These are phyloP conservation scores for Callaeas wilsoni DNA, from an alignment of 2,113 vertebrate species.

Conservation along the genomic window DNA sequence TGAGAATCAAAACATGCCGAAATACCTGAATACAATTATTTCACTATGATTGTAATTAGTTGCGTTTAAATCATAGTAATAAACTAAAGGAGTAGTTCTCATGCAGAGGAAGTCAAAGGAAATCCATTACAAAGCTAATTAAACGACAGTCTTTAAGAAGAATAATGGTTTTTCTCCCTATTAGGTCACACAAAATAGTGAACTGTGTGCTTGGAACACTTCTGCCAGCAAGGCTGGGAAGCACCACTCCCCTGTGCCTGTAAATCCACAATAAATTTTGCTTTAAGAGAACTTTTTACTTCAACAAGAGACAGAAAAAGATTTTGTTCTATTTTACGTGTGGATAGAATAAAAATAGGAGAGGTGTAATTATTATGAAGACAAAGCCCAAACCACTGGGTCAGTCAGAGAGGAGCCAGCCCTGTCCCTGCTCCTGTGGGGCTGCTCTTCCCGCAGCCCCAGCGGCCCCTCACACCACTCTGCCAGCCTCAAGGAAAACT, in stretches of 20 bases:
- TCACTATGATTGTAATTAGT: slow-evolving; percentile 67
- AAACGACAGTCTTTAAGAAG: slow-evolving; percentile 68
- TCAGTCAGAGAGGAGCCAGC: neutral
- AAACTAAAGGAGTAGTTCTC: slow-evolving; percentile 63
- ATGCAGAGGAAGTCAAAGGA: slow-evolving; percentile 60
- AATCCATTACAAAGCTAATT: slow-evolving; percentile 83
- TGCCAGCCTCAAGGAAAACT: neutral
- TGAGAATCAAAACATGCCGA: neutral
- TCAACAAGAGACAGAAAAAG: neutral
- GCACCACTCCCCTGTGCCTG: slow-evolving; percentile 18
- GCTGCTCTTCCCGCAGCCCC: neutral
- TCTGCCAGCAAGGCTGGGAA: slow-evolving; percentile 45
- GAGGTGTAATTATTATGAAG: neutral
- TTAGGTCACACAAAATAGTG: slow-evolving; percentile 62
- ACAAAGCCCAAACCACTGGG: neutral
- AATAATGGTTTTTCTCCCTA: slow-evolving; percentile 60
- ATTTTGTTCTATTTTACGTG: neutral
- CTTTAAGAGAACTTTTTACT: slow-evolving; percentile 30
- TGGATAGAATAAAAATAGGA: neutral
- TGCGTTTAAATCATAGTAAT: slow-evolving; percentile 68
- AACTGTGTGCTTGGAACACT: slow-evolving; percentile 53
- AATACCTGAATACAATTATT: slow-evolving; percentile 66
- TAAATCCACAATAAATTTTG: slow-evolving; percentile 51
- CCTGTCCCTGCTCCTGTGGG: neutral
- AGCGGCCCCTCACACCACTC: neutral